phyloP scores from a whole-genome alignment of 2,888 invertebrate species.

The Brachynemurus nebulosus region DNA sequence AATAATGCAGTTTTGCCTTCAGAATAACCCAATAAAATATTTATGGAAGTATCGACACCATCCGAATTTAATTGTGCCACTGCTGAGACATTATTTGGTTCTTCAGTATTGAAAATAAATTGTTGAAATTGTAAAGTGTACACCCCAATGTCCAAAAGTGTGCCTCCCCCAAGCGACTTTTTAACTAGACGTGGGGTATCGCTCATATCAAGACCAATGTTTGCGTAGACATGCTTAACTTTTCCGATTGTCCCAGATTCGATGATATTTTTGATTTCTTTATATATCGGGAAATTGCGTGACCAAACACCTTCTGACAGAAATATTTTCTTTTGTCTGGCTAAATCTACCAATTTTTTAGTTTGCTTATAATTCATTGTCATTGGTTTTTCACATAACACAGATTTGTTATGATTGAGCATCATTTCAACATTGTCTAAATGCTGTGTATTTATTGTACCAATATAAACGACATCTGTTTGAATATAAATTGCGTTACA shows the following conservation, averaged over 20 bases:
- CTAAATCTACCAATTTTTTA: conserved; percentile 49
- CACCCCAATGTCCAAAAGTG: no score
- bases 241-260: conserved; percentile 53
- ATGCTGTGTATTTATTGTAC: conserved; percentile 62
- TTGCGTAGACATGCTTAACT: conserved; percentile 48
- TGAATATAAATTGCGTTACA: conserved; percentile 22
- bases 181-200: no score
- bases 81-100: no score
- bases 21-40: no score
- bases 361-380: conserved; percentile 66
- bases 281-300: conserved; percentile 63
- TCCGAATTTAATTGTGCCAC: no score
- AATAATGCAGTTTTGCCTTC: no score
- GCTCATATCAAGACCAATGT: conserved; percentile 50
- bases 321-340: conserved; percentile 57
- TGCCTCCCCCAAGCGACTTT: no score
- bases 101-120: no score
- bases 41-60: no score
- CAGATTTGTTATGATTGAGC: conserved; percentile 69
- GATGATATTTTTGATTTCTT: conserved; percentile 51
- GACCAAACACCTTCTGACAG: conserved; percentile 90
- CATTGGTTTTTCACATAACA: conserved; percentile 84
- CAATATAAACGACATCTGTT: conserved; percentile 80
- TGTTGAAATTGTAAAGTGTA: no score
- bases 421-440: conserved; percentile 53